Evolutionary conservation across 2,888 invertebrate species (phyloP).

Genomic region (Drosophila kambysellisi): DNA sequence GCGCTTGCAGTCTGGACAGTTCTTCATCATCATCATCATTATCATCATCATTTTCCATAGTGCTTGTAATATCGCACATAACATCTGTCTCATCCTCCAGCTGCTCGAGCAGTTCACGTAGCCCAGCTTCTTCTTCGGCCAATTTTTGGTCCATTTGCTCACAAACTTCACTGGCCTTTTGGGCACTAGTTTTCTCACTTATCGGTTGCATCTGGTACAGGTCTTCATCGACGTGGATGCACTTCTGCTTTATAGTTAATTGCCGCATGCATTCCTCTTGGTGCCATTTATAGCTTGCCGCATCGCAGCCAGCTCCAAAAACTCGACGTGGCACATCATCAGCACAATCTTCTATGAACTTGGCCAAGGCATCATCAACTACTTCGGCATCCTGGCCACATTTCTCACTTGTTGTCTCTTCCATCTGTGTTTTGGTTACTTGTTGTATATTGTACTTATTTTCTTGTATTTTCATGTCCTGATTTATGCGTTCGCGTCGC

Average conservation of each 20-base stretch:
- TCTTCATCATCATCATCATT: slow-evolving; percentile 37
- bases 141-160: slow-evolving; percentile 34
- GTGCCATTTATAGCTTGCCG: slow-evolving; percentile 48
- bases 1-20: slow-evolving; percentile 20
- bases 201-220: slow-evolving; percentile 3
- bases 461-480: slow-evolving; percentile 6
- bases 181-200: slow-evolving; percentile 20
- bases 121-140: slow-evolving; percentile 63
- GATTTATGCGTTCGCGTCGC: slow-evolving; percentile 37
- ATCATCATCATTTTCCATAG: slow-evolving; percentile 16
- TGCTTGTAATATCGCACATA: slow-evolving; percentile 40
- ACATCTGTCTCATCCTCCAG: slow-evolving; percentile 69
- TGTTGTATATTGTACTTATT: background rate
- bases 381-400: background rate
- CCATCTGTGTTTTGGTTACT: background rate
- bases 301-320: slow-evolving; percentile 52
- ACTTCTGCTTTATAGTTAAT: slow-evolving; percentile 20
- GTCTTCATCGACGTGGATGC: slow-evolving; percentile 4
- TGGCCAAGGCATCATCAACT: slow-evolving; percentile 50
- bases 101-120: slow-evolving; percentile 65
- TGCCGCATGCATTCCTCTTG: slow-evolving; percentile 58
- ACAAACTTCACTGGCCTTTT: slow-evolving; percentile 48
- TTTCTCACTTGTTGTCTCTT: background rate
- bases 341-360: slow-evolving; percentile 44
- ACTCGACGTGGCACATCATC: slow-evolving; percentile 67